Base-by-base conservation (phyloP, 2,797 vertebrate species). In the Sebastes goodei region DNA sequence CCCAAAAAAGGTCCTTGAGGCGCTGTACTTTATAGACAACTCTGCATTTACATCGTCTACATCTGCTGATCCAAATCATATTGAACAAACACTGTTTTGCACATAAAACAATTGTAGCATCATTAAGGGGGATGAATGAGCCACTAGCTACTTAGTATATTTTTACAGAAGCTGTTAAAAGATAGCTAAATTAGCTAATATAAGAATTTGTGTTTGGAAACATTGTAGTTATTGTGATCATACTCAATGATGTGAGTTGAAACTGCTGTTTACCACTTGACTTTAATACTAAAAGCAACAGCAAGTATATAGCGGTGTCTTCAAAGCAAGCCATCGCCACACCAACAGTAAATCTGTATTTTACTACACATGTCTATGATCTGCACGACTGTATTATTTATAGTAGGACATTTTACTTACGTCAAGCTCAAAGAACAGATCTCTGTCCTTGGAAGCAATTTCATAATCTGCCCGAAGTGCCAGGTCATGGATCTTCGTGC, bases 391-490 rank as follows among this genome's bases (percentile, higher is more conserved):
- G 7, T 7, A 60, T 1, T 23, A 56, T 29, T 15, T 15, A 61
- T 56, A 23, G 3, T 5, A 23, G 11, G 5, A 70, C 1, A 56
- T 76, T 15, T 76, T 15, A 97, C 99, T 98, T 95, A 99, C 99
- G 76, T 99, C 98, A 83, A 99, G 95, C 88, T 99, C 99, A 91
- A 99, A 99, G 94, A 99, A 99, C 82, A 99, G 95, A 92, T 99
- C 99, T 93, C 96, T 96, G 82, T 99, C 98, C 95, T 99, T 99
- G 89, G 98, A 99, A 64, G 98, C 98, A 70, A 99, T 99, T 95
- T 99, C 99, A 92, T 99, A 99, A 95, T 99, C 99, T 52, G 99
- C 99, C 92, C 99, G 96, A 87, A 99, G 96, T 10, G 99, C 99
- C 96, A 99, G 93, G 94, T 99, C 99, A 63, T 99, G 99, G 93